Conservation (phyloP, 2,888 invertebrate species). For the Drosophila glabriapex region DNA sequence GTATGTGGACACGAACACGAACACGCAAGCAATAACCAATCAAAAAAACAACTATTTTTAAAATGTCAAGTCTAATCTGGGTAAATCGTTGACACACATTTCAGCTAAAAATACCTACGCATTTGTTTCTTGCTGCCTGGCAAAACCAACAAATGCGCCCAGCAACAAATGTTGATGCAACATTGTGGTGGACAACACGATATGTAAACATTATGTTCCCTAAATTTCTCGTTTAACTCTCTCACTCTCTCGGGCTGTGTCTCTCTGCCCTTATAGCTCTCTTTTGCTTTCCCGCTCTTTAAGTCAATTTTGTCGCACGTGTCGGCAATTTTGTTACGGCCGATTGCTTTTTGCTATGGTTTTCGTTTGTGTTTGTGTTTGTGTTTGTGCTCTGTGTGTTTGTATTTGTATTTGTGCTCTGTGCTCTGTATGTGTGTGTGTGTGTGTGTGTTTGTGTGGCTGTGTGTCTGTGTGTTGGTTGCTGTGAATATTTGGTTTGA, state of each 20-base stretch:
- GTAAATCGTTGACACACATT: conserved; percentile 51
- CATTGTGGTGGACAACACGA: conserved; percentile 23
- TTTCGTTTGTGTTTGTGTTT: not conserved
- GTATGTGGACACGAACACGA: not conserved
- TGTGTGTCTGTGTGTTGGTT: conserved; percentile 21
- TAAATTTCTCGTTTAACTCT: conserved; percentile 26
- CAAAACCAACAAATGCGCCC: conserved; percentile 30
- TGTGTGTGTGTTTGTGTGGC: conserved; percentile 20
- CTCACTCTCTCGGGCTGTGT: conserved; percentile 16
- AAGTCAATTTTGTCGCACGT: conserved; percentile 81
- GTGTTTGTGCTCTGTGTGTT: conserved; percentile 7
- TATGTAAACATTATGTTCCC: conserved; percentile 24
- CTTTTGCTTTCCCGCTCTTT: conserved; percentile 37
- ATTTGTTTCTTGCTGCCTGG: conserved; percentile 42
- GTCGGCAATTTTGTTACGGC: conserved; percentile 80
- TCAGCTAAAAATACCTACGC: conserved; percentile 31
- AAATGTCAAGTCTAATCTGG: conserved; percentile 32
- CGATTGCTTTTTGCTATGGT: conserved; percentile 69
- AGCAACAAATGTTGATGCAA: conserved; percentile 53
- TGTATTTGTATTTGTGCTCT: not conserved
- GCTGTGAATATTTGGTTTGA: conserved; percentile 57
- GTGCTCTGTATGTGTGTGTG: conserved; percentile 4
- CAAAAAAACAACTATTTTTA: conserved; percentile 49
- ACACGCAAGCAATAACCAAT: conserved; percentile 7
- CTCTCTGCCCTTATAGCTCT: conserved; percentile 3